A percentile compares a stretch with the other conserved stretches of the same genome.
phyloP scores from a whole-genome alignment of 2,113 vertebrate species.

The Nestor notabilis region DNA sequence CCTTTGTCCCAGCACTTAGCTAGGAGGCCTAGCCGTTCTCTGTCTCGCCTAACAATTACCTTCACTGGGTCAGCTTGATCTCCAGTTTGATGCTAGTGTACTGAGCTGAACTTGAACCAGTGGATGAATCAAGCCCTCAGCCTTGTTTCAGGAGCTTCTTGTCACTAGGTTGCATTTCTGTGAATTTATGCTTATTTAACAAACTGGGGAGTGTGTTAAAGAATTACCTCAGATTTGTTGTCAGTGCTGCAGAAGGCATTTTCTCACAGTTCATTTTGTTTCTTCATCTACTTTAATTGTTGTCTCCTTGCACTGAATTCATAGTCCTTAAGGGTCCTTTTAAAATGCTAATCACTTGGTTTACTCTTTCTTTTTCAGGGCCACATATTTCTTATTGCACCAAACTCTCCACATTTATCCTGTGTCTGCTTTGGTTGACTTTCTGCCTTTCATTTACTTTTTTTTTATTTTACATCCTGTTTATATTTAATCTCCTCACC shows the following conservation, averaged over 20 bases:
- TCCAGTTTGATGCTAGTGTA: background rate
- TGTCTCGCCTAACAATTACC: background rate
- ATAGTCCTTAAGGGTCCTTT: background rate
- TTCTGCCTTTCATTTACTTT: background rate
- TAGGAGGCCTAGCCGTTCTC: background rate
- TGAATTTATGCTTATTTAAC: background rate
- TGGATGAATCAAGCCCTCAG: background rate
- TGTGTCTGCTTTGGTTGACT: background rate
- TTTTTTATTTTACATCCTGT: background rate
- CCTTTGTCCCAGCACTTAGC: background rate
- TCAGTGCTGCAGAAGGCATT: background rate
- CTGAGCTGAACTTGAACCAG: background rate
- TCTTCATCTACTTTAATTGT: background rate
- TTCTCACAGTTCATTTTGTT: background rate
- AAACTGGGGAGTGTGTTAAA: background rate
- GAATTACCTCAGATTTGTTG: background rate
- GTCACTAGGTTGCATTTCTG: background rate
- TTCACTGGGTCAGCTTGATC: background rate
- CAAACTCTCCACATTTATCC: background rate
- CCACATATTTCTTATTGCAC: background rate
- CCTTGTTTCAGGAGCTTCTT: background rate
- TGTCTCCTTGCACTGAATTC: background rate
- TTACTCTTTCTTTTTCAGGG: background rate
- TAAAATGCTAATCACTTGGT: background rate
- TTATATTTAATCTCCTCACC: background rate